These are phyloP conservation scores for Acropternis orthonyx DNA, from an alignment of 2,797 vertebrate genomes.

Conservation along the genomic window DNA sequence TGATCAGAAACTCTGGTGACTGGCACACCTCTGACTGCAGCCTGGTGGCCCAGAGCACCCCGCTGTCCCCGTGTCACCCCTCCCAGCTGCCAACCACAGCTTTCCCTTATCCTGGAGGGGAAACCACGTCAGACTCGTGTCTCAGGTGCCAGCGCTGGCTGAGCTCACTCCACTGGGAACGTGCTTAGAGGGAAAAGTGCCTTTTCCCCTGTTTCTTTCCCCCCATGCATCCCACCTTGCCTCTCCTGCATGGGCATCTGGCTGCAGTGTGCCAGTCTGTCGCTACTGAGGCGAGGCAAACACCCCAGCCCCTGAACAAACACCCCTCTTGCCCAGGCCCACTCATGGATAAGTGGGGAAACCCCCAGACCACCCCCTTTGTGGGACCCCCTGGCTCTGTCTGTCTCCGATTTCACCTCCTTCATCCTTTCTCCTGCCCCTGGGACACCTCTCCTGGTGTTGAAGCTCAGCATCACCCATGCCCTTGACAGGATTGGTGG, in stretches of 20 bases:
- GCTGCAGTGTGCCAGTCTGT: background rate
- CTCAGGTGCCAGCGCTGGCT: background rate
- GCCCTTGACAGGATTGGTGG: no score
- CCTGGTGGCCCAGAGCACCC: no score
- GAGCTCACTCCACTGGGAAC: background rate
- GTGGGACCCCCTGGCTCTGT: fast-evolving
- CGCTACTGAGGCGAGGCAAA: background rate
- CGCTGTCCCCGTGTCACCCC: background rate
- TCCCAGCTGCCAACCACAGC: background rate
- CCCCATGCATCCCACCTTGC: background rate
- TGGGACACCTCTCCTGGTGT: background rate
- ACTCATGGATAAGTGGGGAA: background rate
- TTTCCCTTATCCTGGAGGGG: background rate
- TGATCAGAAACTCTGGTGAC: background rate
- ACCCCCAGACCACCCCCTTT: background rate
- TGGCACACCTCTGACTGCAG: background rate
- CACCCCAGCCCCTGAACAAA: background rate
- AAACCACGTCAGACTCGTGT: background rate
- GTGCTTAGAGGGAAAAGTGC: fast-evolving
- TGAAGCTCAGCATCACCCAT: background rate
- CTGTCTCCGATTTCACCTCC: fast-evolving
- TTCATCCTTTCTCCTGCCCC: background rate
- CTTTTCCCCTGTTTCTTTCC: background rate
- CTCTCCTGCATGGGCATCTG: background rate
- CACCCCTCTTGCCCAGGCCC: background rate